Conservation (phyloP, 2,113 vertebrate genomes). For the Apeltes quadracus region DNA sequence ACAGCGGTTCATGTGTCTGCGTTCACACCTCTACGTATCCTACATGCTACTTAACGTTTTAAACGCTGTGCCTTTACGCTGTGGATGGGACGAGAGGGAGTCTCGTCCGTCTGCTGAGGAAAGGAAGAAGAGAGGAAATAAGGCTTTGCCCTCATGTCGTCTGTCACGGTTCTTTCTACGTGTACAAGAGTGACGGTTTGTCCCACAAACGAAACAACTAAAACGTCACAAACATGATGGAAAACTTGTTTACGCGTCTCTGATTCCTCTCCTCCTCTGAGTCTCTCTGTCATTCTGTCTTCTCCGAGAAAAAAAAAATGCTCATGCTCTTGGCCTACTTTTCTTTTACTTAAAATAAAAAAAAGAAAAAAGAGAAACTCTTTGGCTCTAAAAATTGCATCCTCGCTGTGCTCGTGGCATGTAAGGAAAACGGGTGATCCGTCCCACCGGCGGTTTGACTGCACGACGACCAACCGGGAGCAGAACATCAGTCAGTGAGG, state of each 20-base stretch:
- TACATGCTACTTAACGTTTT: neutral
- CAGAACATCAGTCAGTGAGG: constrained; percentile 54
- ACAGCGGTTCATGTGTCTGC: neutral
- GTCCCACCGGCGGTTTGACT: constrained; percentile 54
- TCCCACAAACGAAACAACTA: constrained; percentile 55
- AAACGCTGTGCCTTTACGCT: too few species aligned
- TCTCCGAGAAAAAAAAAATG: constrained; percentile 37
- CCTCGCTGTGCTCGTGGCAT: constrained; percentile 60
- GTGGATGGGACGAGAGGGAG: neutral
- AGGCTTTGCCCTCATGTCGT: constrained; percentile 27
- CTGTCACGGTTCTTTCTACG: constrained; percentile 22
- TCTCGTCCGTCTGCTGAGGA: constrained; percentile 8
- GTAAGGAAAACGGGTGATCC: constrained; percentile 61
- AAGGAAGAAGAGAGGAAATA: constrained; percentile 15
- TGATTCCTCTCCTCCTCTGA: constrained; percentile 36
- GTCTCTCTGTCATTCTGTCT: constrained; percentile 53
- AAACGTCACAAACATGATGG: constrained; percentile 55
- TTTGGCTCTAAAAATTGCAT: constrained; percentile 62
- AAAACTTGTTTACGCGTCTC: constrained; percentile 59
- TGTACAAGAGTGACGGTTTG: constrained; percentile 45
- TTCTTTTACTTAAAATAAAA: constrained; percentile 25
- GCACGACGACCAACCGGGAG: constrained; percentile 52
- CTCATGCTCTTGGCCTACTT: constrained; percentile 73
- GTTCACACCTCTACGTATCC: neutral
- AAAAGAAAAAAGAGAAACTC: constrained; percentile 28